These are phyloP conservation scores for Protobothrops mucrosquamatus DNA, from an alignment of 2,113 vertebrate genomes.

Conservation along the genomic window DNA sequence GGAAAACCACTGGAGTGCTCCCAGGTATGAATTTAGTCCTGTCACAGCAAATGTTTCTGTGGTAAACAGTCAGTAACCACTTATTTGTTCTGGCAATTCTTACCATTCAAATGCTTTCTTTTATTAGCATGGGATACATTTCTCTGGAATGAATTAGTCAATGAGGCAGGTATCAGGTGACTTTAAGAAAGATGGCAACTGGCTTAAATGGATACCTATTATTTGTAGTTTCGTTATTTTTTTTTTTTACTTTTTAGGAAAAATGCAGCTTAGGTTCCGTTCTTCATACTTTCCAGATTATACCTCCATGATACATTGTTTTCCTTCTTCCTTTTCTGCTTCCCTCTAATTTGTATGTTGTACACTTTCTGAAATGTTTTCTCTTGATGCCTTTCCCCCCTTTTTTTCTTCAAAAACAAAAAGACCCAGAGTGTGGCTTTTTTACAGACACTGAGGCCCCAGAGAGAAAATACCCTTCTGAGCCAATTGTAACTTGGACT, in stretches of 20 bases:
- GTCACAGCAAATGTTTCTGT: constrained; percentile 65
- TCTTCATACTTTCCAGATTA: constrained; percentile 42
- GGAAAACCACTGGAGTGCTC: constrained; percentile 66
- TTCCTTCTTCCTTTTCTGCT: constrained; percentile 2
- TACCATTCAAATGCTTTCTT: constrained; percentile 52
- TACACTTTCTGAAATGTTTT: constrained; percentile 66
- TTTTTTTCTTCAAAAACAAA: constrained; percentile 31
- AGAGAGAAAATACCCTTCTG: constrained; percentile 68
- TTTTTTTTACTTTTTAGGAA: background rate
- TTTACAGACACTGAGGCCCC: constrained; percentile 75
- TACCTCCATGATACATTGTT: constrained; percentile 39
- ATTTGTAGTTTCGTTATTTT: constrained; percentile 22
- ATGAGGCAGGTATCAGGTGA: constrained; percentile 61
- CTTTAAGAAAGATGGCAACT: constrained; percentile 36
- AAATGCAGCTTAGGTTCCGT: constrained; percentile 21
- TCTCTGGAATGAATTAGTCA: constrained; percentile 59
- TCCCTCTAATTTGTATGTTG: constrained; percentile 68
- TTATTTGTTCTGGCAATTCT: constrained; percentile 49
- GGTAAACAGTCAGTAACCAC: constrained; percentile 55
- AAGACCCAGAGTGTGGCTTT: constrained; percentile 72
- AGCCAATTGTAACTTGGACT: constrained; percentile 69
- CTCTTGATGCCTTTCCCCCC: constrained; percentile 71
- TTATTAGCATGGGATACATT: constrained; percentile 36
- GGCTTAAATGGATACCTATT: background rate
- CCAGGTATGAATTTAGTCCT: constrained; percentile 68